These are phyloP conservation scores for Melanostoma mellinum DNA, from an alignment of 2,888 invertebrate genomes.

Conservation along the genomic window DNA sequence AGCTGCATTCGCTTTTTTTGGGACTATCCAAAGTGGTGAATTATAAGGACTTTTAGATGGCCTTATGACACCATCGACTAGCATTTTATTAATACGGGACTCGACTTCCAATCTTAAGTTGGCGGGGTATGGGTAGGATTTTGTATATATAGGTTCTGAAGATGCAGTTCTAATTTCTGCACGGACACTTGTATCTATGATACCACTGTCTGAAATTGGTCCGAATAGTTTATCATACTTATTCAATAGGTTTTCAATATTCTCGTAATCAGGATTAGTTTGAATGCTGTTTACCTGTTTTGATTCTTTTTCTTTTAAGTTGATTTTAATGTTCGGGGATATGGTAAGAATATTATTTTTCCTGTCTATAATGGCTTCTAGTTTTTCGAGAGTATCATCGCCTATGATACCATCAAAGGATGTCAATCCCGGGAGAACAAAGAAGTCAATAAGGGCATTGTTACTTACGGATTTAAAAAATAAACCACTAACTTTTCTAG, in stretches of 20 bases:
- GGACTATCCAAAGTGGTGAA: slow-evolving; percentile 24
- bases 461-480: slow-evolving; percentile 24
- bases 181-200: slow-evolving; percentile 42
- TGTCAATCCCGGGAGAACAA: slow-evolving; percentile 50
- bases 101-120: slow-evolving; percentile 52
- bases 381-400: slow-evolving; percentile 62
- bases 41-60: slow-evolving; percentile 46
- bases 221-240: not conserved
- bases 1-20: slow-evolving; percentile 27
- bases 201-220: not conserved
- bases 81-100: slow-evolving; percentile 38
- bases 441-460: slow-evolving; percentile 47
- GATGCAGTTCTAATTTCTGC: slow-evolving; percentile 63
- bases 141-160: slow-evolving; percentile 55
- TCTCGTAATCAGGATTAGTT: not conserved
- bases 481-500: not conserved
- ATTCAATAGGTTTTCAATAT: slow-evolving; percentile 13
- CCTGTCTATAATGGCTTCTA: slow-evolving; percentile 65
- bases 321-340: slow-evolving; percentile 45
- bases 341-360: slow-evolving; percentile 53
- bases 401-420: slow-evolving; percentile 67
- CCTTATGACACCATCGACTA: slow-evolving; percentile 34
- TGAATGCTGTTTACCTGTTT: slow-evolving; percentile 21
- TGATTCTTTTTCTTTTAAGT: slow-evolving; percentile 44
- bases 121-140: slow-evolving; percentile 57